These are phyloP conservation scores for Marasmarcha lunaedactyla DNA, from an alignment of 2,888 invertebrate species.

Conservation along the genomic window DNA sequence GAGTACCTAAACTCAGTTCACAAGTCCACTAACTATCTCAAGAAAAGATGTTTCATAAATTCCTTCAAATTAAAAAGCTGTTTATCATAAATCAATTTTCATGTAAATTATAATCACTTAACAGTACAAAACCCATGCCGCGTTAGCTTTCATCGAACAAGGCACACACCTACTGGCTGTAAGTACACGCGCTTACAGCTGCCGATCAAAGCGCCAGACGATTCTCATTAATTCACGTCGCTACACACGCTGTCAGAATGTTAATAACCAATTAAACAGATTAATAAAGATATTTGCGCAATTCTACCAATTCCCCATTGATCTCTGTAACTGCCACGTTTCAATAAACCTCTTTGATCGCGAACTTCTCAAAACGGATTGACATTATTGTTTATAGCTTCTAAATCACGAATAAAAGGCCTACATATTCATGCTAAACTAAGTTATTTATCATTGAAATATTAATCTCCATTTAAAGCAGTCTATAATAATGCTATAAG, in stretches of 20 bases:
- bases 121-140: too few species aligned
- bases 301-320: constrained; percentile 50
- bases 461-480: neutral
- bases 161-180: too few species aligned
- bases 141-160: too few species aligned
- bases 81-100: too few species aligned
- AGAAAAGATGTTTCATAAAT: too few species aligned
- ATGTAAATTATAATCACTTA: too few species aligned
- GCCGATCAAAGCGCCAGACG: constrained; percentile 40
- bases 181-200: too few species aligned
- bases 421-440: too few species aligned
- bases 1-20: too few species aligned
- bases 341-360: constrained; percentile 52
- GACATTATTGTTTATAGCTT: constrained; percentile 50
- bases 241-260: constrained; percentile 37
- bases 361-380: constrained; percentile 39
- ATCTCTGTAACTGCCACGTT: constrained; percentile 25
- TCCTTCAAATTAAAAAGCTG: too few species aligned
- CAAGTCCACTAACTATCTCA: too few species aligned
- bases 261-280: constrained; percentile 66
- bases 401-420: constrained; percentile 23
- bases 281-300: constrained; percentile 59
- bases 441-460: too few species aligned
- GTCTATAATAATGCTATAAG: constrained; percentile 16
- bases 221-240: constrained; percentile 45